Evolutionary conservation across 2,113 vertebrate genomes (phyloP), one percentile per base, ranked within the genome.

Genomic region (Alethe diademata): DNA sequence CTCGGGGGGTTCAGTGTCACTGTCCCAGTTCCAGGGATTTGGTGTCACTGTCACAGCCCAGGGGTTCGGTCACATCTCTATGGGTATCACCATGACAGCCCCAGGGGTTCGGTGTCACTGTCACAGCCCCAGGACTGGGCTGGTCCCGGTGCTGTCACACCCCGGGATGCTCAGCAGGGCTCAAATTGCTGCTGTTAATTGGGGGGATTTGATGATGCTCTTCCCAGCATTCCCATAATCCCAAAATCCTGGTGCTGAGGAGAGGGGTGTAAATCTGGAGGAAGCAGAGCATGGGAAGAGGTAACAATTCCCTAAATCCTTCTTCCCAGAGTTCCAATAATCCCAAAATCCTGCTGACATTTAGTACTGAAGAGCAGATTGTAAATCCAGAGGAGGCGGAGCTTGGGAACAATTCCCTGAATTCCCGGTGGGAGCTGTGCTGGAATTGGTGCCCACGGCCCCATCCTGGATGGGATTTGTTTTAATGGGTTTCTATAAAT

Each of bases 401-500:
- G 45, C 24, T 61, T 15, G 24, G 73, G 54, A 43, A 70, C 38
- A 22, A 54, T 61, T 72, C 62, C 36, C 58, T 40, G 35, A 65
- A 91, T n/a, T 78, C 19, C 76, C 13, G 14, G 57, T 26, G 53
- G 84, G 61, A 91, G 53, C 53, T 4, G 7, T 5, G 70, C 56
- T 74, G 22, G 31, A 29, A 43, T 12, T 12, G 31, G 12, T n/a
- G 31, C 25, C 38, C 38, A 14, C 0, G 1, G 48, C 86, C 92
- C 47, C 62, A 45, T 42, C 90, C 62, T 16, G 23, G 13, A 14
- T 24, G 23, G 71, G 57, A 89, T 91, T 91, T 82, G 84, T 18
- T 93, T 78, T 65, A 75, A 92, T 91, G 86, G 69, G 50, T 82
- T 96, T 67, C 89, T 69, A 85, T 85, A 93, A 95, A 95, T 76